Conservation (phyloP, 2,113 vertebrate species). For the Sander lucioperca region DNA sequence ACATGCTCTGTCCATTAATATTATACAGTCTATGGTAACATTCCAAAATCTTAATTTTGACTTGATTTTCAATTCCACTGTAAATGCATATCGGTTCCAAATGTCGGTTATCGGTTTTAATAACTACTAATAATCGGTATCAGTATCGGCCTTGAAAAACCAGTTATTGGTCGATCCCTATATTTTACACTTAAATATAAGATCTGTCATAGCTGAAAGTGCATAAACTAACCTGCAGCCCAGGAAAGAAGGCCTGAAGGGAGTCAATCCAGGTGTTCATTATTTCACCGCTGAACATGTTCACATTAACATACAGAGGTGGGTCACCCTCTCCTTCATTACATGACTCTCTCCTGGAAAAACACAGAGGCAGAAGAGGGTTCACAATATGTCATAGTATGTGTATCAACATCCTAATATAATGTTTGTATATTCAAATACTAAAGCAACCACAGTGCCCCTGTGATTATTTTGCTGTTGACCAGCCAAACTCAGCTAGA, state of each 20-base stretch:
- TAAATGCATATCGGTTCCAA: too few species aligned
- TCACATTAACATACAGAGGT: constrained; percentile 96
- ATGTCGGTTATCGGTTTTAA: too few species aligned
- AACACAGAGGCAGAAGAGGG: not conserved
- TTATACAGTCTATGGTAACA: too few species aligned
- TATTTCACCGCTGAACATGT: constrained; percentile 97
- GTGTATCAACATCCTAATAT: not conserved
- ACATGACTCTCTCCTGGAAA: constrained; percentile 91
- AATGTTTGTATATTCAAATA: not conserved
- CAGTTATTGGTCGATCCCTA: too few species aligned
- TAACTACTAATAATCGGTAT: too few species aligned
- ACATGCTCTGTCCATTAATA: too few species aligned
- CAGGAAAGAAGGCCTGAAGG: constrained; percentile 98
- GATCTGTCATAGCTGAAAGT: not conserved
- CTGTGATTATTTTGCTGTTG: not conserved
- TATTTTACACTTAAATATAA: not conserved
- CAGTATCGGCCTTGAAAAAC: too few species aligned
- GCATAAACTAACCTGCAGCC: constrained; percentile 89
- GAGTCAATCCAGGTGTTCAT: constrained; percentile 99
- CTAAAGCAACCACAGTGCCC: not conserved
- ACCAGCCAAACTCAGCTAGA: not conserved
- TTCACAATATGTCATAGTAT: not conserved
- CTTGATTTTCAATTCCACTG: too few species aligned
- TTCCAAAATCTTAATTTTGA: too few species aligned
- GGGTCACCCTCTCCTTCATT: constrained; percentile 98